These are phyloP conservation scores for Philypnodon macrostomus DNA, from an alignment of 2,797 vertebrate species.

Conservation along the genomic window DNA sequence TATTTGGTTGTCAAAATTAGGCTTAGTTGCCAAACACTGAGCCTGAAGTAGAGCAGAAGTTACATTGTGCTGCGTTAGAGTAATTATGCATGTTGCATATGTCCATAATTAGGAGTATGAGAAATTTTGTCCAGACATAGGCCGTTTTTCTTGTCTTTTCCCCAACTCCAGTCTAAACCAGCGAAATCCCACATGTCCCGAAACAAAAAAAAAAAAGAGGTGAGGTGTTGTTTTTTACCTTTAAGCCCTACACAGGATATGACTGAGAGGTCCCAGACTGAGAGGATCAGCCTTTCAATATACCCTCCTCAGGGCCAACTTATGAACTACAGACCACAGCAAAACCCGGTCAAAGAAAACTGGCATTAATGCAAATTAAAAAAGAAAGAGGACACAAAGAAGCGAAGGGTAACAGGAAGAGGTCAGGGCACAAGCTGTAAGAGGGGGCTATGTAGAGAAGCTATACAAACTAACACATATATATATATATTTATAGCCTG, in stretches of 20 bases:
- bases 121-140: slow-evolving; percentile 4
- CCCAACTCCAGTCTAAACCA: slow-evolving; percentile 49
- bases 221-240: too few species aligned
- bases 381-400: slow-evolving; percentile 39
- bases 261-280: slow-evolving; percentile 69
- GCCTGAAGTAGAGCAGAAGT: too few species aligned
- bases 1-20: too few species aligned
- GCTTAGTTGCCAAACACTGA: too few species aligned
- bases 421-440: slow-evolving; percentile 18
- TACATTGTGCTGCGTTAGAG: too few species aligned
- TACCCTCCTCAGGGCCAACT: slow-evolving; percentile 64
- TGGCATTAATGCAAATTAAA: slow-evolving; percentile 57
- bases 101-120: too few species aligned
- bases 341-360: slow-evolving; percentile 60
- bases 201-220: slow-evolving; percentile 46
- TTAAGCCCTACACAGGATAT: slow-evolving; percentile 73
- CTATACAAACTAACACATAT: too few species aligned
- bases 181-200: too few species aligned
- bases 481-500: too few species aligned
- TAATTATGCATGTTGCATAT: too few species aligned
- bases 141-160: slow-evolving; percentile 11
- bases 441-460: too few species aligned
- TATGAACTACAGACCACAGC: slow-evolving; percentile 57
- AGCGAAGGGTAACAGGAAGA: slow-evolving; percentile 50
- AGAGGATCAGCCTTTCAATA: slow-evolving; percentile 72